phyloP scores from a whole-genome alignment of 2,888 invertebrate species.

The Dysmachus trigonus region DNA sequence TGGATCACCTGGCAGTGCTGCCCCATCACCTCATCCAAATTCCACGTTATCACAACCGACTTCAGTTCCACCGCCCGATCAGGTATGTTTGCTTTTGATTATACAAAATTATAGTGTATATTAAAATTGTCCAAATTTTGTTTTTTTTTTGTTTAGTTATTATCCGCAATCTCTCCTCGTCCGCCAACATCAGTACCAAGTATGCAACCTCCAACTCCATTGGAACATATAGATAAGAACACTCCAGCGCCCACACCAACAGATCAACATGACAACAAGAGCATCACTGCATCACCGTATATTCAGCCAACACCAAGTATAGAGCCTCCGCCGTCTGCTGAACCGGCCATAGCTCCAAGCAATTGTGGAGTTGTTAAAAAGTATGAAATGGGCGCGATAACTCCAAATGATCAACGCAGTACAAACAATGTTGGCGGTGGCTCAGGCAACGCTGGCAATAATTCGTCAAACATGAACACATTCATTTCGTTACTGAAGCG shows the following conservation, averaged over 20 bases:
- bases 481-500: slow-evolving; percentile 70
- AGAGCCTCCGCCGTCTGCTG: slow-evolving; percentile 55
- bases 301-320: slow-evolving; percentile 62
- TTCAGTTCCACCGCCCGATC: slow-evolving; percentile 70
- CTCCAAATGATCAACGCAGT: slow-evolving; percentile 27
- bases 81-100: slow-evolving; percentile 56
- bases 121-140: background rate
- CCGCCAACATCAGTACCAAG: slow-evolving; percentile 66
- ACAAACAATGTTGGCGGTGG: slow-evolving; percentile 44
- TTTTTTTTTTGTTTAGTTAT: slow-evolving; percentile 53
- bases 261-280: slow-evolving; percentile 64
- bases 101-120: background rate
- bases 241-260: slow-evolving; percentile 64
- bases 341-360: slow-evolving; percentile 3
- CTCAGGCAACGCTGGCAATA: slow-evolving; percentile 33
- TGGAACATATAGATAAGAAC: slow-evolving; percentile 64
- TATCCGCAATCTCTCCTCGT: slow-evolving; percentile 71
- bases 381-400: slow-evolving; percentile 13
- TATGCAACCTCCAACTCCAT: slow-evolving; percentile 64
- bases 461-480: slow-evolving; percentile 55
- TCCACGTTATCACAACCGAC: slow-evolving; percentile 77
- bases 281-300: slow-evolving; percentile 63
- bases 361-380: slow-evolving; percentile 36
- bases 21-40: slow-evolving; percentile 70
- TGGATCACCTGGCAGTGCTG: slow-evolving; percentile 73